Evolutionary conservation across 2,113 vertebrate genomes (phyloP).

Genomic region (Acrocephalus kingi): DNA sequence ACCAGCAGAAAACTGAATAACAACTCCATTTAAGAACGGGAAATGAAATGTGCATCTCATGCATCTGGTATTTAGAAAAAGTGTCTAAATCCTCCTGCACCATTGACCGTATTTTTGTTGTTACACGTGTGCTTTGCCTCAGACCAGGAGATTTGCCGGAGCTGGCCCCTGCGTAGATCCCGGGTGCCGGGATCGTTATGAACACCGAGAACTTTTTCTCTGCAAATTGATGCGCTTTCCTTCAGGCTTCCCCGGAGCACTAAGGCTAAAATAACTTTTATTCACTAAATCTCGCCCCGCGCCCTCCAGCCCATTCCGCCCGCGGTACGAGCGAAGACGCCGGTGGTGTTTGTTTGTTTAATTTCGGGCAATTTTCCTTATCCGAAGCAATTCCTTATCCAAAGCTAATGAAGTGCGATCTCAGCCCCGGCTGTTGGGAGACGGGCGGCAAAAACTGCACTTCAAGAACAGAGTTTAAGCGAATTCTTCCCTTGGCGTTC

Average conservation of each 20-base stretch:
- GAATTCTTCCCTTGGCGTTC: background rate
- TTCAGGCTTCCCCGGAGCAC: background rate
- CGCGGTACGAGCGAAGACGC: background rate
- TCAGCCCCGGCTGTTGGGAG: background rate
- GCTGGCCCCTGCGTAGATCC: background rate
- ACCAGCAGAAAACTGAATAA: background rate
- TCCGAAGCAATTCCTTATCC: background rate
- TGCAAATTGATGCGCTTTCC: background rate
- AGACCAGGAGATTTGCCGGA: background rate
- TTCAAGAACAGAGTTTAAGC: background rate
- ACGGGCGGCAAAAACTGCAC: background rate
- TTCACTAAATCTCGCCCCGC: background rate
- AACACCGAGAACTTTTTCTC: background rate
- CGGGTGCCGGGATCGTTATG: background rate
- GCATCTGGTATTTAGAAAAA: background rate
- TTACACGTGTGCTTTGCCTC: background rate
- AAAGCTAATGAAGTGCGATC: background rate
- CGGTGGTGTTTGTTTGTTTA: background rate
- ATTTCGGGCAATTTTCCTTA: background rate
- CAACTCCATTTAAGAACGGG: background rate
- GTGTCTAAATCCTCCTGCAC: background rate
- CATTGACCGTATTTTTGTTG: background rate
- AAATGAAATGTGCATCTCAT: background rate
- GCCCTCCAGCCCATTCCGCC: background rate
- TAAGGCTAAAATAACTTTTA: conserved; percentile 1